phyloP scores from a whole-genome alignment of 1,140 invertebrate species.

The Aporrectodea caliginosa region DNA sequence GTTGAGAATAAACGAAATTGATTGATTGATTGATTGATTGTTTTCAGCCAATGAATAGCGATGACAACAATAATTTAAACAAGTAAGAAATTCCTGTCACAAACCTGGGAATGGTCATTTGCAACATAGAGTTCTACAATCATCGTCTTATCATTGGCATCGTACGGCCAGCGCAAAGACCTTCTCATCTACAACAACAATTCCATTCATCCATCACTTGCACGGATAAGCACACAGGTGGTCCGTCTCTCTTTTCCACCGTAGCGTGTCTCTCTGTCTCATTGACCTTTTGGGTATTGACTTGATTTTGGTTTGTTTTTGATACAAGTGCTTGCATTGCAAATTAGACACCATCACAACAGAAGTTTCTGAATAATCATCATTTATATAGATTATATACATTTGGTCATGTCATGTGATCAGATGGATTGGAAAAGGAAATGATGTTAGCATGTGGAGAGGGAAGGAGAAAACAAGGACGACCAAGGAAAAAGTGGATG shows the following conservation, averaged over 20 bases:
- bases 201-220: neutral
- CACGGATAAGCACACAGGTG: neutral
- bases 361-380: no score
- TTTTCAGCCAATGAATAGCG: conserved; percentile 2
- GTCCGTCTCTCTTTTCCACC: neutral
- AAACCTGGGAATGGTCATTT: conserved; percentile 75
- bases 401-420: no score
- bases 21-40: no score
- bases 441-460: no score
- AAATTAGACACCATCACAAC: neutral
- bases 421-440: no score
- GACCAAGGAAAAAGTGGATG: no score
- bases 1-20: no score
- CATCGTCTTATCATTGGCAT: conserved; percentile 76
- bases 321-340: no score
- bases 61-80: conserved; percentile 4
- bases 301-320: neutral
- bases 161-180: conserved; percentile 73
- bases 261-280: neutral
- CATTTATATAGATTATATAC: no score
- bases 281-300: neutral
- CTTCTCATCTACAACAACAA: conserved; percentile 36
- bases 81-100: no score
- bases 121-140: conserved; percentile 90
- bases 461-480: no score